These are phyloP conservation scores for Galerucella calmariensis DNA, from an alignment of 2,888 invertebrate species.

Conservation along the genomic window DNA sequence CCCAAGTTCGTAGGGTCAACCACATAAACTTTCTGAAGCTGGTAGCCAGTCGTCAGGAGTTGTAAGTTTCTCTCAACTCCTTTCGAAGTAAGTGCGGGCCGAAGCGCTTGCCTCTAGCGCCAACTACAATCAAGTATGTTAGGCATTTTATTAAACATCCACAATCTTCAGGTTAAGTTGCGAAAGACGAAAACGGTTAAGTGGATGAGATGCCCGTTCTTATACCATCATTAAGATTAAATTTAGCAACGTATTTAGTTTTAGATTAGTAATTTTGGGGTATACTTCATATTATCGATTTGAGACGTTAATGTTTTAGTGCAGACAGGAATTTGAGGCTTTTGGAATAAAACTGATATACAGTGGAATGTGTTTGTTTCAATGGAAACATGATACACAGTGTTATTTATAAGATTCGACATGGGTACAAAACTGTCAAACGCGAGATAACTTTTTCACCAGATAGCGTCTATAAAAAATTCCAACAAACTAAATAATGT, in stretches of 20 bases:
- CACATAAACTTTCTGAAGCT: conserved; percentile 65
- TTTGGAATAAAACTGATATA: too few relatives aligned
- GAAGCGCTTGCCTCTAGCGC: conserved; percentile 50
- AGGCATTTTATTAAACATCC: conserved; percentile 63
- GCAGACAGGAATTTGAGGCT: too few relatives aligned
- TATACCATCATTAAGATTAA: conserved; percentile 43
- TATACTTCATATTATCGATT: conserved; percentile 22
- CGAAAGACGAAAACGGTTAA: conserved; percentile 55
- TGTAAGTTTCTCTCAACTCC: conserved; percentile 54
- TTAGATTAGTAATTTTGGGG: conserved; percentile 23
- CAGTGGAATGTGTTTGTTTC: too few relatives aligned
- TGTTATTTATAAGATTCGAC: too few relatives aligned
- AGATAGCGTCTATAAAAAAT: too few relatives aligned
- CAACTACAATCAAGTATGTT: conserved; percentile 60
- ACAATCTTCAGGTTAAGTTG: conserved; percentile 60
- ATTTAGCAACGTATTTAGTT: conserved; percentile 40
- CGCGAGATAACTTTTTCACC: too few relatives aligned
- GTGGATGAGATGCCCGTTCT: conserved; percentile 36
- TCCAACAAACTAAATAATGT: too few relatives aligned
- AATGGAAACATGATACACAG: too few relatives aligned
- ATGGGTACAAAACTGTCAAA: too few relatives aligned
- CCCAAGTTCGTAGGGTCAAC: conserved; percentile 65
- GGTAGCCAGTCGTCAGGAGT: conserved; percentile 56
- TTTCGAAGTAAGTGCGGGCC: conserved; percentile 54
- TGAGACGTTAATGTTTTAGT: neutral